These are phyloP conservation scores for Eupithecia dodoneata DNA, from an alignment of 2,888 invertebrate genomes.

Conservation along the genomic window DNA sequence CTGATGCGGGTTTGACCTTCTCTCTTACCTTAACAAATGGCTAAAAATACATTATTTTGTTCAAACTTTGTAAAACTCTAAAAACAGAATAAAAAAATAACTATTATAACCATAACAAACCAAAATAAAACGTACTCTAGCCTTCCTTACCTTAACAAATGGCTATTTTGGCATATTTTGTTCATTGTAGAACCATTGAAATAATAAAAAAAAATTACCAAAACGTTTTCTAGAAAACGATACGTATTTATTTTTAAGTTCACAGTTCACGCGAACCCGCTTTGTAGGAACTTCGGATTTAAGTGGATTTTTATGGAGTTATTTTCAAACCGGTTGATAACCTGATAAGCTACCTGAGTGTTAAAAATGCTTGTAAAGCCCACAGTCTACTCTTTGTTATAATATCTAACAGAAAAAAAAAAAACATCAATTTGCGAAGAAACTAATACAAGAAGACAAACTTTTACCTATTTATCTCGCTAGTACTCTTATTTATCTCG, in stretches of 20 bases:
- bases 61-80: not conserved
- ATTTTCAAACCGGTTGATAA: not conserved
- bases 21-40: not conserved
- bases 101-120: too few relatives aligned
- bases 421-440: not conserved
- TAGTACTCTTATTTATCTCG: too few relatives aligned
- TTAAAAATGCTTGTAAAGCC: not conserved
- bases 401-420: not conserved
- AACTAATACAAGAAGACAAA: not conserved
- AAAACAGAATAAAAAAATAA: too few relatives aligned
- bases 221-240: not conserved
- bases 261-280: not conserved
- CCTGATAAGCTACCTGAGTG: not conserved
- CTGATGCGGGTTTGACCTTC: not conserved
- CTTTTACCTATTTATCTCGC: too few relatives aligned
- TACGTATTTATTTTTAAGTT: not conserved
- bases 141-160: too few relatives aligned
- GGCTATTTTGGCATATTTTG: too few relatives aligned
- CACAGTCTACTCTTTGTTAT: not conserved
- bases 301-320: not conserved
- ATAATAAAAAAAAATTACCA: not conserved
- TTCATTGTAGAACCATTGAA: too few relatives aligned
- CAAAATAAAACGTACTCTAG: too few relatives aligned
- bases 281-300: not conserved
- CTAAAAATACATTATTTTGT: not conserved